These are phyloP conservation scores for Erynnis tages DNA, from an alignment of 2,888 invertebrate species.

Conservation along the genomic window DNA sequence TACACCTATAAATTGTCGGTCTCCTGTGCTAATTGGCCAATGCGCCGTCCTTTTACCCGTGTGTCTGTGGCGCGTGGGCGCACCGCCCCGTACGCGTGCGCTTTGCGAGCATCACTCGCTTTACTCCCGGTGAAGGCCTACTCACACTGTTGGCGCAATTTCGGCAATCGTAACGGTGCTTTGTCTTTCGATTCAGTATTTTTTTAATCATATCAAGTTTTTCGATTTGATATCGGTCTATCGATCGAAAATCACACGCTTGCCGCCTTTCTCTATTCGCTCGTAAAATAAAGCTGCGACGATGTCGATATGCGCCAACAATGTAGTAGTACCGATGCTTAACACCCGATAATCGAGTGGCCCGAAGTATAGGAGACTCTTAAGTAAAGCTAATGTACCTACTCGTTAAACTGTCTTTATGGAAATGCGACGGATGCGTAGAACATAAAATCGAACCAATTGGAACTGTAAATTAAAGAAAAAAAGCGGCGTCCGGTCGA, in stretches of 20 bases:
- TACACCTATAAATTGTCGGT: slow-evolving; percentile 45
- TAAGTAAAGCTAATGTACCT: slow-evolving; percentile 22
- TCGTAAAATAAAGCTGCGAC: slow-evolving; percentile 13
- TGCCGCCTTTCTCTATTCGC: slow-evolving; percentile 34
- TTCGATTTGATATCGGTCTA: too few relatives aligned
- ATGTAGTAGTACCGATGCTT: slow-evolving; percentile 61
- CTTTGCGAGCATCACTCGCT: slow-evolving; percentile 78
- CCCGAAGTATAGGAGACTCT: slow-evolving; percentile 33
- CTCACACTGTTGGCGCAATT: slow-evolving; percentile 59
- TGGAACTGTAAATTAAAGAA: slow-evolving; percentile 17
- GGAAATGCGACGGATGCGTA: slow-evolving; percentile 76
- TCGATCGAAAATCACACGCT: too few relatives aligned
- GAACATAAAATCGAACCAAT: slow-evolving; percentile 33
- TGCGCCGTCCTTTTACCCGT: slow-evolving; percentile 42
- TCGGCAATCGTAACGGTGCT: slow-evolving; percentile 33
- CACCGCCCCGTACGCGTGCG: slow-evolving; percentile 60
- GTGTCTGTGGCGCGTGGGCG: slow-evolving; percentile 60
- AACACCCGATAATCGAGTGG: slow-evolving; percentile 42
- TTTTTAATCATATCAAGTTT: too few relatives aligned
- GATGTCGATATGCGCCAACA: slow-evolving; percentile 51
- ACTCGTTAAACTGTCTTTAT: slow-evolving; percentile 18
- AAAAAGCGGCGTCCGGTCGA: slow-evolving; percentile 75
- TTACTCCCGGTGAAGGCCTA: slow-evolving; percentile 62
- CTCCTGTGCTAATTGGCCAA: slow-evolving; percentile 47
- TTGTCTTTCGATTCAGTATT: slow-evolving; percentile 7